phyloP scores from a whole-genome alignment of 1,140 invertebrate species.

The Meloidogyne floridensis region DNA sequence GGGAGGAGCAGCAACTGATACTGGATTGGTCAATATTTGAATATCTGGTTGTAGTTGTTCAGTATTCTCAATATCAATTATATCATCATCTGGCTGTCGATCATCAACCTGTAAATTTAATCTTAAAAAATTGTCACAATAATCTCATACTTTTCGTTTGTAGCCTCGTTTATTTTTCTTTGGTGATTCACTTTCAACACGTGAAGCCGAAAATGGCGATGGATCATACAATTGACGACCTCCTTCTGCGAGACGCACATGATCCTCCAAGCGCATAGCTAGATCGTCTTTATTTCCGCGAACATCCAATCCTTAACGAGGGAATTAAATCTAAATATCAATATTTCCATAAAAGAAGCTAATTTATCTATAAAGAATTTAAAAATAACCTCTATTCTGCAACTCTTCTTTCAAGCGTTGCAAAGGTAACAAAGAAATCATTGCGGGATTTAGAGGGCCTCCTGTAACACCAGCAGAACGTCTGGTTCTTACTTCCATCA shows the following conservation, averaged over 20 bases:
- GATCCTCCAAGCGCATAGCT: not conserved
- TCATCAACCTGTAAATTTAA: not conserved
- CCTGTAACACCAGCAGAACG: not conserved
- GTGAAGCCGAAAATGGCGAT: not conserved
- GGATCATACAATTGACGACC: not conserved
- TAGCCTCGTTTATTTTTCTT: constrained; percentile 3
- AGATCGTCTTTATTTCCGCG: not conserved
- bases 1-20: not conserved
- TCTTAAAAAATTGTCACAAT: not conserved
- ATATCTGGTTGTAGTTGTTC: not conserved
- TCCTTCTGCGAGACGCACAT: not conserved
- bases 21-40: not conserved
- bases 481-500: constrained; percentile 1
- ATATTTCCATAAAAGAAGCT: no score
- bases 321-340: not conserved
- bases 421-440: not conserved
- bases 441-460: not conserved
- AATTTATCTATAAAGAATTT: not conserved
- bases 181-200: constrained; percentile 1
- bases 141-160: not conserved
- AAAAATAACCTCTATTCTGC: not conserved
- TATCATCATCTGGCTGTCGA: not conserved
- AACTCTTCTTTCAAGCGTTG: not conserved
- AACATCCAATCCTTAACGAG: not conserved
- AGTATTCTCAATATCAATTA: not conserved